These are phyloP conservation scores for Microplitis deprimator DNA, from an alignment of 2,888 invertebrate species.

Conservation along the genomic window DNA sequence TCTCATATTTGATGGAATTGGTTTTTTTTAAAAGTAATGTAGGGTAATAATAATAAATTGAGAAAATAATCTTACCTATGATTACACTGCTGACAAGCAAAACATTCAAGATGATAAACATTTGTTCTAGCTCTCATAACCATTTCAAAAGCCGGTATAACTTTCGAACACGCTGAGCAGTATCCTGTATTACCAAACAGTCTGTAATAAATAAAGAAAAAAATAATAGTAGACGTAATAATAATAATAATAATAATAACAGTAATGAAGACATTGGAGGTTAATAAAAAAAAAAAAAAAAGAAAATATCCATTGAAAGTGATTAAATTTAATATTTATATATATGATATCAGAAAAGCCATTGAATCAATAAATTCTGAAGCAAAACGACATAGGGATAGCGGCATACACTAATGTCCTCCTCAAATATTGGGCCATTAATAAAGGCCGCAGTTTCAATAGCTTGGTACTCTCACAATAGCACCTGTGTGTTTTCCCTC, in stretches of 20 bases:
- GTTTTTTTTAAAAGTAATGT: background rate
- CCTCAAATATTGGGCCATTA: slow-evolving; percentile 71
- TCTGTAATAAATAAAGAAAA: slow-evolving; percentile 72
- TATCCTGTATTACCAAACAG: slow-evolving; percentile 92
- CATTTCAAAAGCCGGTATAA: slow-evolving; percentile 95
- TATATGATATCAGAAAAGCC: background rate
- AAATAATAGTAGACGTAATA: background rate
- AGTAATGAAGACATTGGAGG: background rate
- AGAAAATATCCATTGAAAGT: background rate
- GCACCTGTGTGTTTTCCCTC: slow-evolving; percentile 66
- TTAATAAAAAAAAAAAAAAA: slow-evolving; percentile 6
- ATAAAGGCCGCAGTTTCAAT: slow-evolving; percentile 68
- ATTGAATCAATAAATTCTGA: slow-evolving; percentile 27
- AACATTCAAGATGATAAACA: slow-evolving; percentile 94
- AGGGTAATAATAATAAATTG: background rate
- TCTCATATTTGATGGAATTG: too few relatives aligned
- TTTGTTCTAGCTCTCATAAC: slow-evolving; percentile 94
- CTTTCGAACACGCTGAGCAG: slow-evolving; percentile 93
- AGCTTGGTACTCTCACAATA: slow-evolving; percentile 57
- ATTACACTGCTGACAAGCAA: slow-evolving; percentile 95
- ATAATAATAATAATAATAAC: background rate
- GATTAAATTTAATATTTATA: slow-evolving; percentile 5
- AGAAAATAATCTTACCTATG: slow-evolving; percentile 79
- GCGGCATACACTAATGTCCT: slow-evolving; percentile 61
- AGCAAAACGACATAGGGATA: slow-evolving; percentile 39